These are phyloP conservation scores for Forbesichthys agassizii DNA, from an alignment of 2,113 vertebrate genomes.

Conservation along the genomic window DNA sequence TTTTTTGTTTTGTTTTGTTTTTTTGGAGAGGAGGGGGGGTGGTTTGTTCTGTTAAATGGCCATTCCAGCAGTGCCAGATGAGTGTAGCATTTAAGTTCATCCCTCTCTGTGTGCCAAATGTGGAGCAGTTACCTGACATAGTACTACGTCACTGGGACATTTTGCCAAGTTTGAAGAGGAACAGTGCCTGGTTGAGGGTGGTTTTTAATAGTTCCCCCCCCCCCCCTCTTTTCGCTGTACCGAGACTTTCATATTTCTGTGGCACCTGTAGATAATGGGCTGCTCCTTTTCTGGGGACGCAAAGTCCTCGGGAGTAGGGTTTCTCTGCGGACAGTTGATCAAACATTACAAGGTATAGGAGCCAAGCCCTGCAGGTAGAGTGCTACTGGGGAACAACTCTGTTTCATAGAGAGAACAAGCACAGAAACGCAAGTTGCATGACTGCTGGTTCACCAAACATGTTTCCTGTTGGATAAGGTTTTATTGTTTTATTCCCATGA, in stretches of 20 bases:
- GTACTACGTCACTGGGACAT: slow-evolving; percentile 10
- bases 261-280: not conserved
- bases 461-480: not conserved
- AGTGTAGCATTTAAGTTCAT: slow-evolving; percentile 34
- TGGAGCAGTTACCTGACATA: slow-evolving; percentile 19
- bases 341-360: too few relatives aligned
- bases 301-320: not conserved
- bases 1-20: not conserved
- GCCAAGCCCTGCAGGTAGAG: not conserved
- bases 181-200: not conserved
- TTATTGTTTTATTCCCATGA: not conserved
- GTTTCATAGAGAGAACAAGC: not conserved
- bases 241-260: slow-evolving; percentile 11
- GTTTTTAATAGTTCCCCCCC: not conserved
- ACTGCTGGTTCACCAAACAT: not conserved
- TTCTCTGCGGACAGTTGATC: not conserved
- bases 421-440: too few relatives aligned
- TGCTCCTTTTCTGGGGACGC: slow-evolving; percentile 11
- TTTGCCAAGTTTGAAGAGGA: slow-evolving; percentile 10
- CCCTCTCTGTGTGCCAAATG: slow-evolving; percentile 60
- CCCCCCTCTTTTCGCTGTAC: too few relatives aligned
- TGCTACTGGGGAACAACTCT: not conserved
- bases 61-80: slow-evolving; percentile 59
- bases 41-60: slow-evolving; percentile 10
- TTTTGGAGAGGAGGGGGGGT: not conserved